Evolutionary conservation across 2,113 vertebrate species (phyloP), one percentile per base, ranked within the genome.

Genomic region (Neoarius graeffei): DNA sequence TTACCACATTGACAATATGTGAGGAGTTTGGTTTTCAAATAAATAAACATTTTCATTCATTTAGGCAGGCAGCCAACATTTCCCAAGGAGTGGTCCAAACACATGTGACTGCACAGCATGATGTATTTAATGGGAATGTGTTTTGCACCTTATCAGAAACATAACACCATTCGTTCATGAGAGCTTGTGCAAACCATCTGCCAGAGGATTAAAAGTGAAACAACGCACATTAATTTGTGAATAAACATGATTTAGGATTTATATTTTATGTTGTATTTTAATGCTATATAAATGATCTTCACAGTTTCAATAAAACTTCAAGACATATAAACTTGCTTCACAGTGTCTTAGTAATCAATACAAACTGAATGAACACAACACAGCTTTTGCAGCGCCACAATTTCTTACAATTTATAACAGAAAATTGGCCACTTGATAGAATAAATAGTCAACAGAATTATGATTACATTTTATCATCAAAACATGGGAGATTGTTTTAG

Each of bases 91-190:
- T 57, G 52, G 4, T 74, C 27, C 42, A 23, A 19, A 11, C 73
- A 54, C 74, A 79, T 79, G 48, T 54, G 62, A 56, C 48, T 13
- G 52, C 64, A 57, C 42, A 82, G 66, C 79, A 87, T 73, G 52
- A 48, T 81, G 77, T 19, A 59, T 81, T 81, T 81, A 79, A 15
- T 59, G 54, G 77, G 50, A 60, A 69, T 50, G n/a, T 71, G 54
- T 81, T 86, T 81, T 67, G 62, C 76, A 81, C 60, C 62, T 81
- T 69, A 81, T 81, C 76, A 86, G 20, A 87, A 87, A 81, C 25
- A 79, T 48, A 48, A 57, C 86, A 82, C 59, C 52, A 59, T 60
- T 14, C 57, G 30, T n/a, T 71, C 30, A 73, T 71, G 35, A 60
- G 59, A 86, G 30, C 82, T 66, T 71, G 25, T 42, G 57, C 19